A percentile compares a stretch with the other conserved stretches of the same genome.
Evolutionary conservation across 2,113 vertebrate species (phyloP).

Genomic region (Myiagra hebetior): DNA sequence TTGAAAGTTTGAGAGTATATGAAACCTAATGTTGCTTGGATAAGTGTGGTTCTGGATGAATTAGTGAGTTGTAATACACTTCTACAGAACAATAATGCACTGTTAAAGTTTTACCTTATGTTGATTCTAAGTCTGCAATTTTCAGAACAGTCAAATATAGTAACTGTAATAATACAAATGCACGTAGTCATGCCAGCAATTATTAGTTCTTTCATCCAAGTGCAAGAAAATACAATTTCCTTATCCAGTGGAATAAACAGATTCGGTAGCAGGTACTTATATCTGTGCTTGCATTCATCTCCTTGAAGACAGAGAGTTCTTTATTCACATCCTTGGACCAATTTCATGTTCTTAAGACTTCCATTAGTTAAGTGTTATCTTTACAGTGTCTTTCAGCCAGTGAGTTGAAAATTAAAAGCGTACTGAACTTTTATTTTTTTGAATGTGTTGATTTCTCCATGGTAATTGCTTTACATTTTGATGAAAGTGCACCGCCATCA

Average conservation of each 20-base stretch:
- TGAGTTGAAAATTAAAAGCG: conserved; percentile 9
- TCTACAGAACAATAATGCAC: background rate
- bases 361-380: background rate
- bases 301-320: background rate
- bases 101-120: background rate
- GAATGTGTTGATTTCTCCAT: background rate
- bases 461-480: background rate
- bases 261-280: background rate
- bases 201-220: background rate
- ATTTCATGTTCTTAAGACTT: background rate
- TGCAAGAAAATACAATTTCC: background rate
- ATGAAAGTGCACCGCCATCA: background rate
- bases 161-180: background rate
- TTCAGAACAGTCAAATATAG: background rate
- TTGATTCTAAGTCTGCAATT: background rate
- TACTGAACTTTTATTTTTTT: background rate
- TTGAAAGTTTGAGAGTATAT: background rate
- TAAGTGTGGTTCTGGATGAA: background rate
- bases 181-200: background rate
- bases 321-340: background rate
- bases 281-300: background rate
- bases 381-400: background rate
- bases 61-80: background rate
- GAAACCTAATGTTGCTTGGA: background rate
- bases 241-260: background rate